phyloP scores from a whole-genome alignment of 2,888 invertebrate species.

The Platycheirus albimanus region DNA sequence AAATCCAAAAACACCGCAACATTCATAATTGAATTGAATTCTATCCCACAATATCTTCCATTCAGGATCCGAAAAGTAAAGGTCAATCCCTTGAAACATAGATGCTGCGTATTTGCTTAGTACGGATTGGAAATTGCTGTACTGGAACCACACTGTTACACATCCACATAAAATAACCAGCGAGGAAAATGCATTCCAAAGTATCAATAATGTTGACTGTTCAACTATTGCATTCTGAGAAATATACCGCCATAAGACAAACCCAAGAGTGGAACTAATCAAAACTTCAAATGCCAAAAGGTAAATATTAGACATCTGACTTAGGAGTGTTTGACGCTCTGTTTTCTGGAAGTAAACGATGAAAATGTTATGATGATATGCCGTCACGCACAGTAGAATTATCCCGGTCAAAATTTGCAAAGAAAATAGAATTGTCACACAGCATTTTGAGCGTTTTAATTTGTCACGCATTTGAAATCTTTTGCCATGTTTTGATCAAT shows the following conservation, averaged over 20 bases:
- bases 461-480: constrained; percentile 52
- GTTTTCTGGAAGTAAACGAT: constrained; percentile 76
- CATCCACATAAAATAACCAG: constrained; percentile 78
- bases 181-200: constrained; percentile 78
- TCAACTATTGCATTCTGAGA: constrained; percentile 74
- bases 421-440: constrained; percentile 32
- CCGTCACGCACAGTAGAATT: constrained; percentile 76
- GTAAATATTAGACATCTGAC: constrained; percentile 78
- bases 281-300: constrained; percentile 77
- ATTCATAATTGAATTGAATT: constrained; percentile 79
- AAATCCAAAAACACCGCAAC: constrained; percentile 80
- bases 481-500: constrained; percentile 25
- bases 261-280: constrained; percentile 77
- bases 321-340: constrained; percentile 75
- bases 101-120: constrained; percentile 76
- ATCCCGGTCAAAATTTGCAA: constrained; percentile 77
- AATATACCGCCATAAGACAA: constrained; percentile 78
- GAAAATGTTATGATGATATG: constrained; percentile 76
- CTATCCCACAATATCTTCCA: constrained; percentile 82
- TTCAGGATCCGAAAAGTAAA: constrained; percentile 80
- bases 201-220: constrained; percentile 16
- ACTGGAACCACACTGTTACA: constrained; percentile 77
- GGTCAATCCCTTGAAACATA: constrained; percentile 79
- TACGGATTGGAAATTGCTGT: constrained; percentile 75
- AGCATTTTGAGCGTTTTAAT: constrained; percentile 22